These are phyloP conservation scores for Campopleginae sp. DNA, from an alignment of 2,888 invertebrate genomes.

Conservation along the genomic window DNA sequence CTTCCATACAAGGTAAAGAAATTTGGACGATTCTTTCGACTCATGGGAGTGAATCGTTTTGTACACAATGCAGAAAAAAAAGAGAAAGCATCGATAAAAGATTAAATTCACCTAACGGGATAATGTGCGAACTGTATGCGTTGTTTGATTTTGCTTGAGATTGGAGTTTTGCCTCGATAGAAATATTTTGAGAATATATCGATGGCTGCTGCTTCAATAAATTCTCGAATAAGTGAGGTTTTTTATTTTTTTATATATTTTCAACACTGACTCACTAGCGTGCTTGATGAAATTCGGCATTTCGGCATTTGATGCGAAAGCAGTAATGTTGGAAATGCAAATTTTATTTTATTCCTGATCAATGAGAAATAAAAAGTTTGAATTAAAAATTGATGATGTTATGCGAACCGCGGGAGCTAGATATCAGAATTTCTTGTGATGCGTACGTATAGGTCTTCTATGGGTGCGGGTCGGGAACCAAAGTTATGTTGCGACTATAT, in stretches of 20 bases:
- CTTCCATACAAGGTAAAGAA: not conserved
- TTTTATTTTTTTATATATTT: not conserved
- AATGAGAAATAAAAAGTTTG: constrained; percentile 21
- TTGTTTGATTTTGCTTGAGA: not conserved
- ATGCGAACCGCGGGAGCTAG: not conserved
- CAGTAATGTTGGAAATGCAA: not conserved
- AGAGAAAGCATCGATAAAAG: not conserved
- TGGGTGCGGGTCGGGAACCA: constrained; percentile 20
- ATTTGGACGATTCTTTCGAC: not conserved
- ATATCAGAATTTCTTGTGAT: constrained; percentile 2
- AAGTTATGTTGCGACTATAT: constrained; percentile 4
- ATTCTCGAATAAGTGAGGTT: not conserved
- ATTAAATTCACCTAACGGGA: not conserved
- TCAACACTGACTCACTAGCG: not conserved
- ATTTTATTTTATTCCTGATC: not conserved
- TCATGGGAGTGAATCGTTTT: not conserved
- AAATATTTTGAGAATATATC: not conserved
- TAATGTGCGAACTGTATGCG: not conserved
- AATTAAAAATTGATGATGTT: not conserved
- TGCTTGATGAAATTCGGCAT: not conserved
- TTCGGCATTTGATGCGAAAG: not conserved
- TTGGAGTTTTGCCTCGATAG: not conserved
- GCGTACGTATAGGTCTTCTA: not conserved
- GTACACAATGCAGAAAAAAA: not conserved
- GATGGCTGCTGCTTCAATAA: not conserved